These are phyloP conservation scores for Drepana arcuata DNA, from an alignment of 1,140 invertebrate genomes.

Conservation along the genomic window DNA sequence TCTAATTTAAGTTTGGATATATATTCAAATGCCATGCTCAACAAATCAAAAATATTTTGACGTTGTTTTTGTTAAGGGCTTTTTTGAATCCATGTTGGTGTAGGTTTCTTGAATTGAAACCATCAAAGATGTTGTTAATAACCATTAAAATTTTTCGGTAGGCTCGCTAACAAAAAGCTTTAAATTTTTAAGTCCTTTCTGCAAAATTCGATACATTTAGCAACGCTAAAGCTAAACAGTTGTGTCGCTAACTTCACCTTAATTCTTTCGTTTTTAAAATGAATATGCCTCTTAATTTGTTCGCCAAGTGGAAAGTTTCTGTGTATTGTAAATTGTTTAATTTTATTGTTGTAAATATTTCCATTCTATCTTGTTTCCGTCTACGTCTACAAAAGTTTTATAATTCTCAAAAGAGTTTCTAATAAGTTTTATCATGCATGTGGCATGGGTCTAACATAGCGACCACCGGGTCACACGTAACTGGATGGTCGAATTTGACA, in stretches of 20 bases:
- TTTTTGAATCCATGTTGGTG: background rate
- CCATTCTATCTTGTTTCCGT: background rate
- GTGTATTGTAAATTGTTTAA: conserved; percentile 7
- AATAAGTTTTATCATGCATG: conserved; percentile 4
- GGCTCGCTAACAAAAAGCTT: conserved; percentile 4
- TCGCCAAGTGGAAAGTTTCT: conserved; percentile 11
- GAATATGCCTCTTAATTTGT: conserved; percentile 8
- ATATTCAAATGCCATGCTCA: background rate
- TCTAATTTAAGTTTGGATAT: background rate
- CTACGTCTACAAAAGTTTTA: conserved; percentile 3
- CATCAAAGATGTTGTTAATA: background rate
- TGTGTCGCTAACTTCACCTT: conserved; percentile 20
- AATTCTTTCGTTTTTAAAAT: conserved; percentile 17
- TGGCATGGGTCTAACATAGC: conserved; percentile 17
- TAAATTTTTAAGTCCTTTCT: conserved; percentile 2
- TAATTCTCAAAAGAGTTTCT: conserved; percentile 6
- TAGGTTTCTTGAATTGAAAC: background rate
- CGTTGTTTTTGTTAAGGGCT: background rate
- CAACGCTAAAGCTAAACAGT: conserved; percentile 14
- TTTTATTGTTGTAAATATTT: background rate
- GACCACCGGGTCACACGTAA: conserved; percentile 18
- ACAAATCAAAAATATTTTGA: background rate
- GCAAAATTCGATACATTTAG: conserved; percentile 15
- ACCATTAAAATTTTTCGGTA: background rate
- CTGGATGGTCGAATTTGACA: conserved; percentile 32